A percentile compares a stretch with the other conserved stretches of the same genome.
Conservation (phyloP, 2,113 vertebrate genomes). For the Rhinoptilus africanus region DNA sequence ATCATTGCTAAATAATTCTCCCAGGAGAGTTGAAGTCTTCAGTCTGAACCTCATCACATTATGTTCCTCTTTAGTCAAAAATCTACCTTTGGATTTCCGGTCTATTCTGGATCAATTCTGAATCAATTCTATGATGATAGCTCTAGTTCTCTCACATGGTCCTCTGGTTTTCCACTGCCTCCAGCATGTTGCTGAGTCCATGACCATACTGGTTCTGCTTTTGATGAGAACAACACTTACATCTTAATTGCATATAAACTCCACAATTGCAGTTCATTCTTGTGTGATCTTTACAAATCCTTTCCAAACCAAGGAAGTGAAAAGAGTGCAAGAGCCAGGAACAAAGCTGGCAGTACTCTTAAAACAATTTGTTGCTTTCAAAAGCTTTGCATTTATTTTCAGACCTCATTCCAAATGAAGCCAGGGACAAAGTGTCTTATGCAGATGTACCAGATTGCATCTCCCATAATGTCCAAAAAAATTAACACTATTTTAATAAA, state of each 20-base stretch:
- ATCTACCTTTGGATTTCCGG: background rate
- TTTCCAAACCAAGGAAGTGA: background rate
- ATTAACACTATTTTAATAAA: background rate
- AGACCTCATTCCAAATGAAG: background rate
- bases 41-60: background rate
- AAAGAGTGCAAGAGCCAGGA: background rate
- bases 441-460: background rate
- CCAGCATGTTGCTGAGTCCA: background rate
- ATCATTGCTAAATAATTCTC: background rate
- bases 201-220: background rate
- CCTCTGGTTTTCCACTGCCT: background rate
- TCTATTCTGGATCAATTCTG: background rate
- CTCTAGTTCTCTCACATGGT: background rate
- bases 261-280: background rate
- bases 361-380: background rate
- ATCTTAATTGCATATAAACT: background rate
- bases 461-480: background rate
- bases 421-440: background rate
- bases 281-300: background rate
- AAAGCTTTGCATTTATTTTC: background rate
- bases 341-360: background rate
- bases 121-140: background rate
- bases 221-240: background rate
- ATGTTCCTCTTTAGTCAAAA: background rate
- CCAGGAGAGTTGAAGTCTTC: background rate